Conservation (phyloP, 2,888 invertebrate genomes). For the Cepaea hortensis region DNA sequence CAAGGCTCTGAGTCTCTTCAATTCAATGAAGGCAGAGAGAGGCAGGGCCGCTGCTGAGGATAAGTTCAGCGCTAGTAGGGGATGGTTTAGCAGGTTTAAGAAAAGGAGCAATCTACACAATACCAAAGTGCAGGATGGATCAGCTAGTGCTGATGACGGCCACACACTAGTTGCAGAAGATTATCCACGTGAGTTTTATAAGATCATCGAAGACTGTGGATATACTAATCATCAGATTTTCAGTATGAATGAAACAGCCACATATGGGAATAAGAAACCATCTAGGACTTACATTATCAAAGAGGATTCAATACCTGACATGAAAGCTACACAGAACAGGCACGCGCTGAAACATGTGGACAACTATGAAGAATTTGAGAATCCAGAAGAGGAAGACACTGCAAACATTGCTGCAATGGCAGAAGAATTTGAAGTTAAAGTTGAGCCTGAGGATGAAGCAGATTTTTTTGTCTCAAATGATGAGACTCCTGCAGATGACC, state of each 20-base stretch:
- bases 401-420: not conserved
- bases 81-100: not conserved
- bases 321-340: not conserved
- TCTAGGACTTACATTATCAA: not conserved
- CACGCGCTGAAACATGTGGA: not conserved
- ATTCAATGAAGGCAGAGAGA: not conserved
- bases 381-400: not conserved
- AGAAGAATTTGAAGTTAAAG: not conserved
- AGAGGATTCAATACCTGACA: not conserved
- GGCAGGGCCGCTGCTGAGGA: not conserved
- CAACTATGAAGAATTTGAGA: conserved; percentile 4
- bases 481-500: not conserved
- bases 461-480: not conserved
- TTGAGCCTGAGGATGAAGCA: not conserved
- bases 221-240: conserved; percentile 3
- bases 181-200: too few relatives aligned
- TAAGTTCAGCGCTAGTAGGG: not conserved
- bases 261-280: not conserved
- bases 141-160: too few relatives aligned
- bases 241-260: not conserved
- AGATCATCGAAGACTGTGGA: not conserved
- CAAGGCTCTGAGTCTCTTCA: conserved; percentile 6
- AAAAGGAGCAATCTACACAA: not conserved
- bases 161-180: too few relatives aligned
- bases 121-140: not conserved